Base-by-base conservation (phyloP, 2,888 invertebrate species). In the Caenorhabditis doughertyi region DNA sequence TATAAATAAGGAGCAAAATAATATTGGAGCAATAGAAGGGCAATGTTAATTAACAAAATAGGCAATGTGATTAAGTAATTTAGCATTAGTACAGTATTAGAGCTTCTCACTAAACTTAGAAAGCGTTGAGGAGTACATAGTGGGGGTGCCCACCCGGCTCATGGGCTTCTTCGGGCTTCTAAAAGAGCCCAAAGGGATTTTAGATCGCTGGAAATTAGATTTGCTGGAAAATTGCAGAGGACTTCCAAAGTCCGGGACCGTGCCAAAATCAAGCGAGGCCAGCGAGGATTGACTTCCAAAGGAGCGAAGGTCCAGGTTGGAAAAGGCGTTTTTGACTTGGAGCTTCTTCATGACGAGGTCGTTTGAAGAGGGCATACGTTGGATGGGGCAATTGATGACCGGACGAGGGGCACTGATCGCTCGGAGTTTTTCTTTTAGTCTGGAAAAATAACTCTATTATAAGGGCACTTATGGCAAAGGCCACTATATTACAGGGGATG, bases 301-400 rank as follows among this genome's bases (percentile, higher is more conserved):
- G 0, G 86, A 88, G 25, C 85, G 84, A 9, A 88, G 79, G 68
- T 88, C 88, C n/a, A 85, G 56, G 23, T 79, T 77, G 29, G 86
- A 85, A 7, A 88, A 77, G 9, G 84, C 84, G 32, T 84, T 58
- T 67, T 86, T 88, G 18, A 88, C 87, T 82, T 86, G 83, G 18
- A 87, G 68, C n/a, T 83, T 83, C 55, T 88, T 88, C 88, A 88
- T 84, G 2, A 85, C 81, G 47, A 88, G 47, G 65, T 88, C 88
- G 53, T 87, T 85, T 0, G 86, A 83, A 9, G 83, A 83, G 5
- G 86, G 86, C 51, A 81, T 76, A 29, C 86, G 32, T 73, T 80
- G 77, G 29, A 85, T 71, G 9, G 83, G 82, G 25, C 84, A 51
- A 47, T 77, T 84, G 25, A 80, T 53, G 16, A 72, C 42, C 23